Evolutionary conservation across 2,113 vertebrate genomes (phyloP), one percentile per base, ranked within the genome.

Genomic region (Gymnarchus niloticus): DNA sequence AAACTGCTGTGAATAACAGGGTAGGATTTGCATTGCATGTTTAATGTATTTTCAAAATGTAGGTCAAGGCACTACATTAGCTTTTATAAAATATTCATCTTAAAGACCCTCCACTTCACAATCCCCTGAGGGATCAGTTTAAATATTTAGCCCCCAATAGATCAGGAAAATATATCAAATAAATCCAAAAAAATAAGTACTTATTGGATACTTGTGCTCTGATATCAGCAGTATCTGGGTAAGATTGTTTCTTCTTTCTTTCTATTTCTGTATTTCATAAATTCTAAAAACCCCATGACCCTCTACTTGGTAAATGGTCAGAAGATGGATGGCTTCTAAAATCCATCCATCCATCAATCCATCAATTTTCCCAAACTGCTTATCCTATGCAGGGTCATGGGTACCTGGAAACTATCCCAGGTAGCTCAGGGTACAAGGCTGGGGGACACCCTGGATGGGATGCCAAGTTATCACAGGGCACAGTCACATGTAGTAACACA

Each of bases 61-160:
- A 41, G 83, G 57, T 65, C 57, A 65, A 56, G 41, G 56, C 44
- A n/a, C 56, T 49, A 61, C 48, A 14, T 61, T 61, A 49, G 56
- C 23, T 48, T 84, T 84, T 23, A 61, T 84, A 23, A 84, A 84
- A 84, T 84, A 84, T 51, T 61, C 41, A 51, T 51, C 19, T 46
- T 14, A 65, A 57, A 65, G 21, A 25, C 23, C 44, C 54, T n/a
- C 21, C 28, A 28, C 48, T 51, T 54, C 21, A 41, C 28, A 8
- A 41, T 76, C 69, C 84, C 84, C 9, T 21, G 33, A 44, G 65
- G 84, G 52, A 56, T 84, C 56, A 56, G n/a, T 57, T 57, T 61
- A 41, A 65, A 61, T 56, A 56, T 46, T n/a, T 37, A 80, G 23
- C 6, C n/a, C n/a, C n/a, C n/a, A n/a, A n/a, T 1, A 49, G 44